These are phyloP conservation scores for Xyliphius kryptos DNA, from an alignment of 2,113 vertebrate species.

Conservation along the genomic window DNA sequence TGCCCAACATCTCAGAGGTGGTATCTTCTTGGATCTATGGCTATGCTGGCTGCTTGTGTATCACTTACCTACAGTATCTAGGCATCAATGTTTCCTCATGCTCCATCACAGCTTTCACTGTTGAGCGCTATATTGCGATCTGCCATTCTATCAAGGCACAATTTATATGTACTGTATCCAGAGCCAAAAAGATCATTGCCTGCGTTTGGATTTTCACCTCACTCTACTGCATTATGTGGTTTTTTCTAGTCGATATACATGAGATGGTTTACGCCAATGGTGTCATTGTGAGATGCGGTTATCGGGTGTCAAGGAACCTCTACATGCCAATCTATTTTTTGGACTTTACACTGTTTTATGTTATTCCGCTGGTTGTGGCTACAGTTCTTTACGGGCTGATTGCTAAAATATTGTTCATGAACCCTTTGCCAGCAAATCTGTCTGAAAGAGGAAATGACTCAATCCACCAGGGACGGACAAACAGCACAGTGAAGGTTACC, in stretches of 20 bases:
- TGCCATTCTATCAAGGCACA: slow-evolving; percentile 51
- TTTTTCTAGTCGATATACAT: slow-evolving; percentile 56
- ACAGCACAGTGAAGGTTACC: slow-evolving; percentile 23
- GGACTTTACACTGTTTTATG: slow-evolving; percentile 56
- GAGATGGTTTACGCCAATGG: slow-evolving; percentile 35
- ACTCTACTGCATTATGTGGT: slow-evolving; percentile 55
- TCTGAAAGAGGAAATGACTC: slow-evolving; percentile 28
- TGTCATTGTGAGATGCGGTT: slow-evolving; percentile 49
- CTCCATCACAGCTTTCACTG: slow-evolving; percentile 39
- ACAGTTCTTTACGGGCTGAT: slow-evolving; percentile 49
- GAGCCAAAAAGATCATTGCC: slow-evolving; percentile 49
- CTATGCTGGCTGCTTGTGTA: slow-evolving; percentile 37
- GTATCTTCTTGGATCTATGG: slow-evolving; percentile 40
- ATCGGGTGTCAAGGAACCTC: slow-evolving; percentile 54
- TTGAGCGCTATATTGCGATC: slow-evolving; percentile 45
- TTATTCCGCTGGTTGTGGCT: slow-evolving; percentile 45
- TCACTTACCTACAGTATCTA: slow-evolving; percentile 41
- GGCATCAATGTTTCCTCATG: slow-evolving; percentile 43
- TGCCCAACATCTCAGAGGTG: slow-evolving; percentile 37
- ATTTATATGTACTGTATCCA: slow-evolving; percentile 44
- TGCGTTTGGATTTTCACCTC: slow-evolving; percentile 49
- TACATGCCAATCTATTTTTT: slow-evolving; percentile 57
- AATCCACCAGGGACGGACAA: slow-evolving; percentile 15
- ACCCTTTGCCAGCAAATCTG: slow-evolving; percentile 24
- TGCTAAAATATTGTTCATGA: slow-evolving; percentile 44